Evolutionary conservation across 2,113 vertebrate genomes (phyloP), one percentile per base, ranked within the genome.

Genomic region (Acanthochromis polyacanthus): DNA sequence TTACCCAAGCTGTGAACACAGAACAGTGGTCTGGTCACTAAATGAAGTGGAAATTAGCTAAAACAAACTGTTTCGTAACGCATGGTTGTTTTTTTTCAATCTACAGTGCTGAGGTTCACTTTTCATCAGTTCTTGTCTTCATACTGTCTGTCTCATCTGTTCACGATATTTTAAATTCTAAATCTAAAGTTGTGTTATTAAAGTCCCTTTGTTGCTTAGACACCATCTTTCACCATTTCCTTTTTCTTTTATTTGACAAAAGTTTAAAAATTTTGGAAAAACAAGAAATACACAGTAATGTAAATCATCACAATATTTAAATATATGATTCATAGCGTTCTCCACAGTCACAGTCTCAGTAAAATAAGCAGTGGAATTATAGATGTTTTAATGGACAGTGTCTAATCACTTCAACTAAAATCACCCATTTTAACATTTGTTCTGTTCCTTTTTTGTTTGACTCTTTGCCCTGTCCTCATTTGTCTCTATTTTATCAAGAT

Each of bases 1-100:
- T 78, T 68, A 58, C 72, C 38, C 63, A 68, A 69, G 69, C 57
- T 63, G 28, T 50, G 66, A 60, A 57, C 62, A 77, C 53, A 65
- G 66, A 36, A 32, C 46, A 36, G 63, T 50, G 43, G 30, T 77
- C 51, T 48, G 30, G 45, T 38, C 40, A 43, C 40, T 15, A 43
- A 43, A 43, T 43, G 40, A 43, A 43, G 40, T 43, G 40, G 40
- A 43, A 43, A 43, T 15, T 23, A n/a, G 22, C 70, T 32, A 55
- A 55, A 50, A 43, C 25, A 38, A 36, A 65, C 25, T 7, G 22
- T 75, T 28, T 61, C 12, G 14, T 15, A 43, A 43, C 40, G 52
- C 40, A 15, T 43, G 2, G 4, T 10, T 40, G 4, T 40, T 10
- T 40, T 43, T 43, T 12, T 43, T 43, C 58, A 43, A 19, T 51